phyloP scores from a whole-genome alignment of 2,797 vertebrate genomes.

The Rhinella marina region DNA sequence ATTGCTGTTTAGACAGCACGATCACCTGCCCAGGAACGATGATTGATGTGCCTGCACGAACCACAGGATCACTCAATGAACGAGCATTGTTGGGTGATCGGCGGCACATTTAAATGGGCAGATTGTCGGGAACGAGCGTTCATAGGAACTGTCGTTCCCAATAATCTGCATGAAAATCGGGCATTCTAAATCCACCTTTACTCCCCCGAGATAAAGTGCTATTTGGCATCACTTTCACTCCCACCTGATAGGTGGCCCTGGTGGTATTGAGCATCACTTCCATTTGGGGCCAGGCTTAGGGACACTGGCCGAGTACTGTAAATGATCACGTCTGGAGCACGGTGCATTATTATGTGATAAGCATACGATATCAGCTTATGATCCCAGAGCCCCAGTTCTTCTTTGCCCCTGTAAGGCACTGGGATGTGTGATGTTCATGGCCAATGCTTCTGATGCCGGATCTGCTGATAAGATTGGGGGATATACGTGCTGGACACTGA shows the following conservation, averaged over 20 bases:
- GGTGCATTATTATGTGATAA: background rate
- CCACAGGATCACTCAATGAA: no score
- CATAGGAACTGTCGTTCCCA: no score
- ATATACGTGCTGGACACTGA: background rate
- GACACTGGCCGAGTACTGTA: background rate
- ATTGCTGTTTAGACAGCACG: no score
- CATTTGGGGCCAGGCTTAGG: background rate
- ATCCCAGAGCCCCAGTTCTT: background rate
- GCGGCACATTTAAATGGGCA: no score
- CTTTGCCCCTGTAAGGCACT: background rate
- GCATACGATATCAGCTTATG: background rate
- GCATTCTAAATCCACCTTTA: no score
- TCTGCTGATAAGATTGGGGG: background rate
- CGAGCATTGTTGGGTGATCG: no score
- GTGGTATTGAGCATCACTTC: background rate
- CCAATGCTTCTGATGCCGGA: background rate
- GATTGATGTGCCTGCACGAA: no score
- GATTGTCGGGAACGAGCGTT: no score
- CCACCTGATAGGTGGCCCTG: background rate
- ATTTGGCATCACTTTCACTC: background rate
- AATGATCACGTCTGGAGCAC: background rate
- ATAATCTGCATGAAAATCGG: no score
- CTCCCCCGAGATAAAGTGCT: no score
- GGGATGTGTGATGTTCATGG: background rate
- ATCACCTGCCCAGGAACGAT: no score